Conservation (phyloP, 2,113 vertebrate species). For the Pavo muticus region DNA sequence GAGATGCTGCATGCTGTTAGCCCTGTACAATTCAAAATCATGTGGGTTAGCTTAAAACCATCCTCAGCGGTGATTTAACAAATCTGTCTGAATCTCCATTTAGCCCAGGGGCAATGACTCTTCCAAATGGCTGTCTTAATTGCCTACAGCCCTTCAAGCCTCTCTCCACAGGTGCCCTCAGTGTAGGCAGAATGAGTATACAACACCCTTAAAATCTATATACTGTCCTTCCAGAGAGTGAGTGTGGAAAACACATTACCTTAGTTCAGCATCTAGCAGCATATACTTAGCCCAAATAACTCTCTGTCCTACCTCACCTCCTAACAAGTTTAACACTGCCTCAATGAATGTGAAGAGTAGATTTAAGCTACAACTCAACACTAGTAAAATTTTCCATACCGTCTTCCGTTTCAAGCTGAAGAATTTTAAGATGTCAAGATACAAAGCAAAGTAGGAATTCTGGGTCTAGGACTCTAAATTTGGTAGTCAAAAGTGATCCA, state of each 20-base stretch:
- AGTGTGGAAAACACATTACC: neutral
- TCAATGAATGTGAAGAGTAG: neutral
- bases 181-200: neutral
- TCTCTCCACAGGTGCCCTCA: neutral
- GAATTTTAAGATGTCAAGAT: neutral
- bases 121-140: constrained; percentile 49
- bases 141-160: neutral
- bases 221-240: neutral
- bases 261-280: neutral
- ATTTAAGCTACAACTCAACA: neutral
- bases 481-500: neutral
- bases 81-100: constrained; percentile 5
- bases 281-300: neutral
- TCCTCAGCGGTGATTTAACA: constrained; percentile 13
- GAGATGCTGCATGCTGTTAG: constrained; percentile 9
- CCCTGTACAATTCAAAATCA: neutral
- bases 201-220: neutral
- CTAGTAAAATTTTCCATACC: neutral
- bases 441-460: constrained; percentile 2
- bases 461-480: neutral
- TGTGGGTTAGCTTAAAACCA: neutral
- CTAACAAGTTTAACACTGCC: neutral
- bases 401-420: neutral
- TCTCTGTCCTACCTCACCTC: neutral
- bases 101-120: constrained; percentile 36